phyloP scores from a whole-genome alignment of 2,888 invertebrate species.

The Phortica okadai region DNA sequence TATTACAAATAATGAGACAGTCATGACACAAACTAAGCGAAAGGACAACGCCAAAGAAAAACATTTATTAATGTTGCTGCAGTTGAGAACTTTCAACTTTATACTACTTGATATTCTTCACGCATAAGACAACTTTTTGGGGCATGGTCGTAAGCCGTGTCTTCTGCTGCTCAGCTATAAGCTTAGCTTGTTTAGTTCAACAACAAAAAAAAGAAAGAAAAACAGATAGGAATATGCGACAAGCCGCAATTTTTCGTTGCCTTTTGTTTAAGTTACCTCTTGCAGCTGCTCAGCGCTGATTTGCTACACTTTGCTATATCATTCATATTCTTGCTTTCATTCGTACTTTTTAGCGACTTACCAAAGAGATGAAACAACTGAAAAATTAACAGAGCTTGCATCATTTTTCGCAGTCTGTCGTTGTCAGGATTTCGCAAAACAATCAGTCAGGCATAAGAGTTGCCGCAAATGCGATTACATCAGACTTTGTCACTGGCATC shows the following conservation, averaged over 20 bases:
- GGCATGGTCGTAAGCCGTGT: neutral
- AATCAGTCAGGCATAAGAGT: constrained; percentile 28
- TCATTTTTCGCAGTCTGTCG: neutral
- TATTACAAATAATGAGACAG: constrained; percentile 17
- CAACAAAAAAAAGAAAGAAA: neutral
- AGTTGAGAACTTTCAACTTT: constrained; percentile 17
- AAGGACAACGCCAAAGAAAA: neutral
- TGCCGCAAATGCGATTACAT: constrained; percentile 27
- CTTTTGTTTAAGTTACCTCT: constrained; percentile 2
- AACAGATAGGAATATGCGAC: too few relatives aligned
- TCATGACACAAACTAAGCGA: neutral
- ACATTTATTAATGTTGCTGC: constrained; percentile 16
- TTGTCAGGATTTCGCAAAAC: neutral
- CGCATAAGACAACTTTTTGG: neutral
- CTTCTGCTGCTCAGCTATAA: neutral
- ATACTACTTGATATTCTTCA: neutral
- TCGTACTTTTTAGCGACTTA: too few relatives aligned
- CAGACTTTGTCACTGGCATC: neutral
- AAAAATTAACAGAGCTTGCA: neutral
- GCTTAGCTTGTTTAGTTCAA: neutral
- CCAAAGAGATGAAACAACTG: too few relatives aligned
- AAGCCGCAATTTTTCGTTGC: neutral
- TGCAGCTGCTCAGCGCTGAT: neutral
- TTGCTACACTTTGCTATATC: neutral
- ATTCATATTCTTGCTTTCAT: too few relatives aligned